A percentile compares a stretch with the other conserved stretches of the same genome.
Conservation (phyloP, 2,113 vertebrate genomes). For the Rutilus rutilus region DNA sequence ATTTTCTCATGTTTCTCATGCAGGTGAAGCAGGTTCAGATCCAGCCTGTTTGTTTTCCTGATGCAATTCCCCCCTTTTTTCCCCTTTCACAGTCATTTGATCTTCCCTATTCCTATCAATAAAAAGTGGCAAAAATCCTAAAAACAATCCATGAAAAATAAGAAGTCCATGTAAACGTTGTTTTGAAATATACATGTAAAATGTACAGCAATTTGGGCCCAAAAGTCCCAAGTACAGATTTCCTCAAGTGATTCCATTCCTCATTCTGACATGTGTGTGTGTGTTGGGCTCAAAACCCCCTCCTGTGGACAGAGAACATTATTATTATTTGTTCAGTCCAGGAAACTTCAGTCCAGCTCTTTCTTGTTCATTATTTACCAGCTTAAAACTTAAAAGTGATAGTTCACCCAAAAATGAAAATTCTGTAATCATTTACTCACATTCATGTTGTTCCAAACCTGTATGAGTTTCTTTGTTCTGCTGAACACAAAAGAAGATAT, state of each 20-base stretch:
- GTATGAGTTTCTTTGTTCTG: too few relatives aligned
- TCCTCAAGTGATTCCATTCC: neutral
- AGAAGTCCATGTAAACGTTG: neutral
- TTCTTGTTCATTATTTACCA: too few relatives aligned
- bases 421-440: too few relatives aligned
- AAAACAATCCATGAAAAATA: too few relatives aligned
- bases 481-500: too few relatives aligned
- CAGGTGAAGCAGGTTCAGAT: neutral
- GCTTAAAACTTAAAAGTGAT: too few relatives aligned
- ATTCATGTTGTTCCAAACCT: too few relatives aligned
- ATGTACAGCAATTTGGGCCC: neutral
- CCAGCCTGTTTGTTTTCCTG: neutral
- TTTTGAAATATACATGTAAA: neutral
- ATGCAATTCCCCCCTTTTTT: neutral
- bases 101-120: neutral
- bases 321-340: neutral
- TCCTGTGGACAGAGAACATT: slow-evolving; percentile 38
- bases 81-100: neutral
- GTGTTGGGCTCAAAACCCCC: neutral
- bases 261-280: neutral
- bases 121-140: neutral
- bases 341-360: too few relatives aligned
- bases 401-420: too few relatives aligned
- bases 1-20: neutral
- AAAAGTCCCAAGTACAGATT: neutral